Evolutionary conservation across 2,888 invertebrate genomes (phyloP), one percentile per base, ranked within the genome.

Genomic region (Drosophila buzzatii): DNA sequence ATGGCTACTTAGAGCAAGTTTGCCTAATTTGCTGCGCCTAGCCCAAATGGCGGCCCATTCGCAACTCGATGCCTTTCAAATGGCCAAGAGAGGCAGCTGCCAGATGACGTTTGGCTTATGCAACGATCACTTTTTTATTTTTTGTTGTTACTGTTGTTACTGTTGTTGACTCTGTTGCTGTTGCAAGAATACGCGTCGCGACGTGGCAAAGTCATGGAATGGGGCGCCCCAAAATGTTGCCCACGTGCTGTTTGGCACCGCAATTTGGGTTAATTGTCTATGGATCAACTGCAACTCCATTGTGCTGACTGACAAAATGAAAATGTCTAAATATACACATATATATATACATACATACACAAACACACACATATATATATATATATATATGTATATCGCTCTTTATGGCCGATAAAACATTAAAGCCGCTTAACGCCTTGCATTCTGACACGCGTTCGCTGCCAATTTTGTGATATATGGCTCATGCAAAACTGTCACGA

Each of bases 221-320:
- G 49, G 63, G 62, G 70, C 71, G 68, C 63, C 69, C 65, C 70
- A 67, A 74, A 74, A 59, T 42, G 60, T 77, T 75, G 86, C 87
- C 90, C 86, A 90, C 90, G 90, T 86, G 89, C 86, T 79, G 58
- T 42, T 58, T 69, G 41, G 61, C 56, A 51, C 31, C 31, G 63
- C 83, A 83, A 86, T 88, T 90, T 90, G 81, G 89, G 86, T 86
- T 90, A 86, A 89, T 86, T 86, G 85, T 85, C 83, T 78, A 73
- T 65, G 88, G 82, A 88, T 87, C 82, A 79, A 64, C 56, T 55
- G 64, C 67, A 52, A 51, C 65, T 68, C 74, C 73, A 86, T 83
- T 83, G 89, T 88, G 74, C 31, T 49, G 47, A 39, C 51, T 51
- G 55, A 51, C 55, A 47, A 60, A 60, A 76, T 33, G 44, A 42